Base-by-base conservation (phyloP, 1,140 invertebrate species). In the Calephelis virginiensis region DNA sequence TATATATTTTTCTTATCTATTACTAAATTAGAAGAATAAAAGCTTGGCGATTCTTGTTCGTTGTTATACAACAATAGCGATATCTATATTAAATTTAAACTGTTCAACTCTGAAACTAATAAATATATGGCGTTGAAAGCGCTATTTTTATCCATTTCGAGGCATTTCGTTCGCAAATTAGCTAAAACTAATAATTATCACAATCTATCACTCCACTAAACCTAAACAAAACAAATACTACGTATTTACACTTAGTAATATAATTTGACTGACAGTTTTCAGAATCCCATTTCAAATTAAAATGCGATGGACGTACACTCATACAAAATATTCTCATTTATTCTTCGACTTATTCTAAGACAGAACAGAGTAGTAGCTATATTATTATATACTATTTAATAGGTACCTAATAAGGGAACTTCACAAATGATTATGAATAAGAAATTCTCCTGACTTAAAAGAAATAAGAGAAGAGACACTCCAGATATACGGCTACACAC, bases 241-340 rank as follows among this genome's bases (percentile, higher is more conserved):
- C 76, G 61, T 86, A 89, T 89, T 85, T 89, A 89, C 84, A 89
- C 48, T 73, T 84, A 77, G 83, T 71, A 73, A 70, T 70, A 80
- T 88, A 89, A 86, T 86, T 89, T 86, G 83, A 89, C 84, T 76
- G 69, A 85, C 76, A 86, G 84, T 86, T 83, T 81, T 74, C 63
- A 59, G 53, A 59, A 69, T 76, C 70, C 59, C 46, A 48, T 66
- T 49, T 45, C 40, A 61, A 48, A 61, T 62, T n/a, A 59, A 59
- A 59, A 59, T 59, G 53, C 53, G 37, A 59, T 38, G 28, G 53
- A 59, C 53, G 37, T 59, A 59, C 53, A 38, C 37, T 9, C 28
- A 28, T 8, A 59, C 5, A 43, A 43, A 43, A 43, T 7, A 59
- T 59, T 59, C 5, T 59, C 5, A 59, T 38, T 59, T 37, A 37